These are phyloP conservation scores for Manacus vitellinus DNA, from an alignment of 2,113 vertebrate genomes.

Conservation along the genomic window DNA sequence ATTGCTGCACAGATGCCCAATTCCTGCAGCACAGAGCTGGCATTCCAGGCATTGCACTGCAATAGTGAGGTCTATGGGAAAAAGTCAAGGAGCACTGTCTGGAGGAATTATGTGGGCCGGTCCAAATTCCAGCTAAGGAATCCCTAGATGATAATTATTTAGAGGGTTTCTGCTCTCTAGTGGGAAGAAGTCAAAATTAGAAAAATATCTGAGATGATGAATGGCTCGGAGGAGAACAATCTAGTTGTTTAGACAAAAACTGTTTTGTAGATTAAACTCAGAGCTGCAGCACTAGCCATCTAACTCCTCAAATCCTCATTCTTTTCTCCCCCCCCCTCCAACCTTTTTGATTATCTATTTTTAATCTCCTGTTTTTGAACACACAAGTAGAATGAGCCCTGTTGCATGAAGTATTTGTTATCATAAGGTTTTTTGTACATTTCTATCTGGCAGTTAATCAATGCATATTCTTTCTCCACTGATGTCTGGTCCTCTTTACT, in stretches of 20 bases:
- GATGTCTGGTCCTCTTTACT: neutral
- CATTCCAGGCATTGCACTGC: conserved; percentile 52
- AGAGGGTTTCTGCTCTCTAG: conserved; percentile 19
- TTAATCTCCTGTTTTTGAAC: neutral
- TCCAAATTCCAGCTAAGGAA: conserved; percentile 67
- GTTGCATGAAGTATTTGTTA: neutral
- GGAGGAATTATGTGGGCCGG: conserved; percentile 56
- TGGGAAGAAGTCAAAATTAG: conserved; percentile 27
- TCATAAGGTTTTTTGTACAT: neutral
- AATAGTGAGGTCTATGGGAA: conserved; percentile 64
- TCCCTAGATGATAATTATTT: conserved; percentile 68
- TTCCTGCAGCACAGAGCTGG: neutral
- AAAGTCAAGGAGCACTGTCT: conserved; percentile 63
- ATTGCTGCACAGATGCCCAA: neutral
- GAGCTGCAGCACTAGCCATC: neutral
- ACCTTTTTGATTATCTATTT: neutral
- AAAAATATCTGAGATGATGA: conserved; percentile 28
- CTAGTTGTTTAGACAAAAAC: neutral
- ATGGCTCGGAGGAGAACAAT: conserved; percentile 2
- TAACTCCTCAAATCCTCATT: neutral
- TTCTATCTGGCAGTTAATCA: neutral
- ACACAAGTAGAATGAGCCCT: neutral
- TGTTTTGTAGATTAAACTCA: neutral
- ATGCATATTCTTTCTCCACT: neutral
- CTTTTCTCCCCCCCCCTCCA: fast-evolving